Evolutionary conservation across 2,888 invertebrate species (phyloP), one percentile per base, ranked within the genome.

Genomic region (Acanthosoma haemorrhoidale): DNA sequence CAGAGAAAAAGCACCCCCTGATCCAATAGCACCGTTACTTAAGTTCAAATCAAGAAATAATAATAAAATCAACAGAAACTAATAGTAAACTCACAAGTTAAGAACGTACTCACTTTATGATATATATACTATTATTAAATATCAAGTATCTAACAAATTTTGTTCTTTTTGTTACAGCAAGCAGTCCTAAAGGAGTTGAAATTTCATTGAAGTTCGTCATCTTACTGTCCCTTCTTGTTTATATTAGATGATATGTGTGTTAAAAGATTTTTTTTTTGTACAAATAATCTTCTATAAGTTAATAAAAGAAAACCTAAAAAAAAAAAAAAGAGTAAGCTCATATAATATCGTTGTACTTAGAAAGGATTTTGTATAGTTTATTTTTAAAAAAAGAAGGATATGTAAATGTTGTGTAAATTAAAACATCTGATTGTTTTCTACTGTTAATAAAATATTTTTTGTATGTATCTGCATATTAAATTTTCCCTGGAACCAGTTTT

Each of bases 361-460:
- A 36, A 68, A 67, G 39, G 38, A 43, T 43, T 67, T 68, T 34
- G 51, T 43, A 68, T 57, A 71, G 68, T 71, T 71, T 71, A 71
- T 71, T 71, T 71, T 71, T 71, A 60, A 61, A 39, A 1, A 38
- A 61, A 61, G 13, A 57, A 61, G 18, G 1, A 38, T 63, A 31
- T 60, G 2, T 67, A 71, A 63, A 13, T 51, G 63, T 71, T 38
- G 61, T 29, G 25, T 38, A 38, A 38, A 38, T 38, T 38, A n/a
- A 32, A 61, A 34, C 18, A 21, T 41, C 39, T 43, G 29, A 66
- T 66, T 61, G 68, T 38, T 71, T 71, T 69, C 63, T 71, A 71
- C 68, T 71, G 68, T 68, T 32, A 71, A 68, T 61, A 71, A 69
- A 71, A 31, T 69, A 64, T 43, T 68, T 59, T 68, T 71, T 43